Conservation (phyloP, 2,888 invertebrate species). For the Apamea crenata region DNA sequence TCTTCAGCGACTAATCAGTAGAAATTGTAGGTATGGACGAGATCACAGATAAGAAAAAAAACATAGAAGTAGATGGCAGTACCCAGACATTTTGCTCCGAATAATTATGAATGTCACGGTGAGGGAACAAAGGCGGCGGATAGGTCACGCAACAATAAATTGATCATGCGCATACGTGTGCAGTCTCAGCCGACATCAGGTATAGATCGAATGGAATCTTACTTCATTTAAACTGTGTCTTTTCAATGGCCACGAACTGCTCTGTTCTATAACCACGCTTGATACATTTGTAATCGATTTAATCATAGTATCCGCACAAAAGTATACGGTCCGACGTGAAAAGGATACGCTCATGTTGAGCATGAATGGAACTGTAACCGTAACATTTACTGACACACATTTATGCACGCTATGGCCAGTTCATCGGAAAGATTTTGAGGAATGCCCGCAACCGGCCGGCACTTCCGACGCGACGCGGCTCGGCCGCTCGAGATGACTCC, state of each 20-base stretch:
- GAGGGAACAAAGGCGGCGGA: constrained; percentile 76
- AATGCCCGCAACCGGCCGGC: constrained; percentile 83
- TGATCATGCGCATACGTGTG: constrained; percentile 77
- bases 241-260: constrained; percentile 53
- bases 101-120: constrained; percentile 84
- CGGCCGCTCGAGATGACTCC: constrained; percentile 67
- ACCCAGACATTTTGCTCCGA: constrained; percentile 69
- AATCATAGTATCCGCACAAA: constrained; percentile 53
- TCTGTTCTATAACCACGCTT: constrained; percentile 48
- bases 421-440: constrained; percentile 80
- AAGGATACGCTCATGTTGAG: constrained; percentile 58
- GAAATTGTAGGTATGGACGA: constrained; percentile 46
- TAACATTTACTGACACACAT: constrained; percentile 67
- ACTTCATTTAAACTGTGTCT: constrained; percentile 57
- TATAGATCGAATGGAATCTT: constrained; percentile 62
- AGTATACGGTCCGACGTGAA: constrained; percentile 43
- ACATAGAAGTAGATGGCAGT: constrained; percentile 40
- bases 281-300: constrained; percentile 60
- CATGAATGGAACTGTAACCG: constrained; percentile 64
- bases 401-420: constrained; percentile 68
- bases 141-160: constrained; percentile 84
- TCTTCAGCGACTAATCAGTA: constrained; percentile 65
- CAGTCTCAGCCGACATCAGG: constrained; percentile 55
- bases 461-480: constrained; percentile 79
- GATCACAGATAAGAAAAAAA: constrained; percentile 50